Evolutionary conservation across 2,797 vertebrate species (phyloP).

Genomic region (Falco peregrinus): DNA sequence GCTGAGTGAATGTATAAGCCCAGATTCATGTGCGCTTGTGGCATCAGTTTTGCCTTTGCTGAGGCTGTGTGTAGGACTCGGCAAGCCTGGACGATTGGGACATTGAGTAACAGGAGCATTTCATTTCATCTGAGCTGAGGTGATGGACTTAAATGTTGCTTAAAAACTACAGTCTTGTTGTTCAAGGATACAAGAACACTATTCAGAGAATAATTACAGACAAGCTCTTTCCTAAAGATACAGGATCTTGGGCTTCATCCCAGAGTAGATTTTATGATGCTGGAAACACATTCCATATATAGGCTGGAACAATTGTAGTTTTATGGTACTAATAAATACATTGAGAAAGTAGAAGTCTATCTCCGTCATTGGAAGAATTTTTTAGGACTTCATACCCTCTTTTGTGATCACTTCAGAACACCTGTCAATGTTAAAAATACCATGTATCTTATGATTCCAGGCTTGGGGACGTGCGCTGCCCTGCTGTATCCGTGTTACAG

Average conservation of each 20-base stretch:
- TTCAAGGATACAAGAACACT: not conserved
- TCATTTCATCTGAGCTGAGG: not conserved
- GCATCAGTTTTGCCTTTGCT: not conserved
- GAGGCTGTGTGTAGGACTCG: not conserved
- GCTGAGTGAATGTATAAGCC: not conserved
- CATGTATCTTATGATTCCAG: slow-evolving; percentile 46
- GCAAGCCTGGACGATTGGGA: not conserved
- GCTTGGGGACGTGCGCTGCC: slow-evolving; percentile 29
- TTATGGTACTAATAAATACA: not conserved
- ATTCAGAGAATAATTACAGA: not conserved
- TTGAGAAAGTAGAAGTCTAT: not conserved
- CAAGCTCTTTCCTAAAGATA: not conserved
- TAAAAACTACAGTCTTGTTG: not conserved
- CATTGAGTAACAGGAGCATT: not conserved
- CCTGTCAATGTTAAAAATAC: not conserved
- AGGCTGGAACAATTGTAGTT: not conserved
- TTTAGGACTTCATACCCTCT: not conserved
- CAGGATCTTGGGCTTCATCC: not conserved
- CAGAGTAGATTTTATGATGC: not conserved
- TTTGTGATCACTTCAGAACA: not conserved
- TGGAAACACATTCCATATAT: not conserved
- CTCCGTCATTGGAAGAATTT: not conserved
- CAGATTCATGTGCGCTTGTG: not conserved
- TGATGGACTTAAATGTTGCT: not conserved
- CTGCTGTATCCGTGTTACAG: slow-evolving; percentile 81